A percentile compares a stretch with the other conserved stretches of the same genome.
Conservation (phyloP, 2,113 vertebrate genomes). For the Gavialis gangeticus region DNA sequence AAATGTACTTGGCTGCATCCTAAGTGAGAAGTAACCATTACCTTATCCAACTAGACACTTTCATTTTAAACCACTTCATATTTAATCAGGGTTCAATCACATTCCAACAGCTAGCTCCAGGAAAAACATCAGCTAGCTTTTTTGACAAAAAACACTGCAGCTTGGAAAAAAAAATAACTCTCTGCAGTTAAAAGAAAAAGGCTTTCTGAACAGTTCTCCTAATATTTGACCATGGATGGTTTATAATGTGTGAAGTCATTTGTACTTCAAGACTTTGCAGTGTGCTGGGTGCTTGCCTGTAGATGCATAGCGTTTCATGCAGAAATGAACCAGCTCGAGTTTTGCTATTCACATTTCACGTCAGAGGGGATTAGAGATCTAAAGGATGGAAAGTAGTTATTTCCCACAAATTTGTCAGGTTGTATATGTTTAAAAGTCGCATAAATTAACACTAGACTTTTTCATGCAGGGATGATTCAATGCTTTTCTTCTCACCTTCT, state of each 20-base stretch:
- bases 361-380: not conserved
- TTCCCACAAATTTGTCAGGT: not conserved
- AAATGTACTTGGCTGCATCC: not conserved
- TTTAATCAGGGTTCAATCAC: conserved; percentile 53
- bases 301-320: not conserved
- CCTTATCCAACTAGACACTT: conserved; percentile 56
- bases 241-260: conserved; percentile 25
- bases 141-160: conserved; percentile 42
- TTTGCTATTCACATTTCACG: conserved; percentile 26
- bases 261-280: not conserved
- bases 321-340: conserved; percentile 11
- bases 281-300: conserved; percentile 27
- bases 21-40: conserved; percentile 29
- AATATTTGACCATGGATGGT: not conserved
- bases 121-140: conserved; percentile 44
- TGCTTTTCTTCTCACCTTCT: not conserved
- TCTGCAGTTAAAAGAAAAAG: not conserved
- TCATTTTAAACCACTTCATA: conserved; percentile 60
- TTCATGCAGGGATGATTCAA: not conserved
- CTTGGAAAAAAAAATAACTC: not conserved
- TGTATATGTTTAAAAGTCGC: not conserved
- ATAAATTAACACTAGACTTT: not conserved
- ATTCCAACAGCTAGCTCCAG: conserved; percentile 64
- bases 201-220: not conserved
- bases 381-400: conserved; percentile 4